Evolutionary conservation across 2,797 vertebrate species (phyloP), one percentile per base, ranked within the genome.

Genomic region (Parauchenoglanis punctatus): DNA sequence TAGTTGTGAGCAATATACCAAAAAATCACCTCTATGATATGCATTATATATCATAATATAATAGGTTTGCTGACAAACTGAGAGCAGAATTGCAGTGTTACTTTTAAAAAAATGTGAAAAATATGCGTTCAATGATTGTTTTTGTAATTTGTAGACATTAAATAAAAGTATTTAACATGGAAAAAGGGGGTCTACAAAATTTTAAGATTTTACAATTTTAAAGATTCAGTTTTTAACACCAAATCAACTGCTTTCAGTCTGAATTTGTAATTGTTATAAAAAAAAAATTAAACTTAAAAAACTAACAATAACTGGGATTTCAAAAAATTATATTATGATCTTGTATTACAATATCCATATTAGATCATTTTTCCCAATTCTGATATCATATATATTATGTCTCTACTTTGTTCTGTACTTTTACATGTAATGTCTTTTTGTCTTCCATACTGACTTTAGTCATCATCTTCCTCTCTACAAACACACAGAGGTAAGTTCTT

Each of bases 401-500:
- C 46, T 3, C 0, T 56, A 40, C 20, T 20, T 63, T 40, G 61
- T 49, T 25, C 44, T 75, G 49, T 75, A 46, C 12, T 49, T 72
- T 15, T n/a, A 15, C 46, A 31, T 28, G 49, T 76, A 52, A 54
- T 76, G 40, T 46, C 20, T 56, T 52, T 81, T 56, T 44, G 10
- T 85, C 25, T 78, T 87, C 28, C 20, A 40, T 68, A 56, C 59
- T 86, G 65, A 40, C 65, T 84, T 59, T 40, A 52, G 15, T 28
- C 73, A 15, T 76, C 13, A 6, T 76, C 25, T 59, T 58, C 44
- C 44, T 59, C 25, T 35, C 58, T 61, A 75, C 49, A 81, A 88
- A 81, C 56, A 1, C 59, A 40, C 94, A 93, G 93, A 93, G 92
- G 92, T 94, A 78, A 92, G 93, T 92, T 77, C 80, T 89, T 86